Evolutionary conservation across 2,888 invertebrate genomes (phyloP).

Genomic region (Heliconius erato): DNA sequence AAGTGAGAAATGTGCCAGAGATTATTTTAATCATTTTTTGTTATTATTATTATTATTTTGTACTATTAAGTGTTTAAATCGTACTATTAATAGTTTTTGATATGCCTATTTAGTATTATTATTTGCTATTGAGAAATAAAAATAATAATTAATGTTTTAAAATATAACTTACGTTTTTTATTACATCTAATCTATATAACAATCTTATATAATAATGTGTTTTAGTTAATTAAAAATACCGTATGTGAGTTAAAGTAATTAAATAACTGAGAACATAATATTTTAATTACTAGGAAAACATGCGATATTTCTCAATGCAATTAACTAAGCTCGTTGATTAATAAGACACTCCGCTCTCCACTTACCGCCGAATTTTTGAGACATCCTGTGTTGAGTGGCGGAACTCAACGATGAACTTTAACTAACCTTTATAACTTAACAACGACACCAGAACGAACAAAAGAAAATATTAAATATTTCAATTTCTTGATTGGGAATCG

Average conservation of each 20-base stretch:
- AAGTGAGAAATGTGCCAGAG: slow-evolving; percentile 11
- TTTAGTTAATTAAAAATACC: slow-evolving; percentile 2
- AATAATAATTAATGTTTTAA: neutral
- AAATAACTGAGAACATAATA: neutral
- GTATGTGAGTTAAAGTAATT: slow-evolving; percentile 1
- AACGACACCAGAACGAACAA: too few relatives aligned
- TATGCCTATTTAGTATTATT: slow-evolving; percentile 8
- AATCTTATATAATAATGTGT: neutral
- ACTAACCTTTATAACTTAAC: too few relatives aligned
- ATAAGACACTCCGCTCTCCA: neutral
- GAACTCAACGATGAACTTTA: too few relatives aligned
- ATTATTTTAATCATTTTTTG: neutral
- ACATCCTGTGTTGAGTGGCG: too few relatives aligned
- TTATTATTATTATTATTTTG: neutral
- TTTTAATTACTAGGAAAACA: neutral
- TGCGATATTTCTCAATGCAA: neutral
- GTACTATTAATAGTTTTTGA: neutral
- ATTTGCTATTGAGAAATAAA: neutral
- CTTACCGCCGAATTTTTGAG: too few relatives aligned
- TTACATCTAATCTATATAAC: slow-evolving; percentile 2
- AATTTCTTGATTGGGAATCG: too few relatives aligned
- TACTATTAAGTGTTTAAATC: neutral
- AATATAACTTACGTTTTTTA: neutral
- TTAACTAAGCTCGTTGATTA: neutral
- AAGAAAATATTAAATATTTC: too few relatives aligned